Evolutionary conservation across 2,888 invertebrate species (phyloP), one percentile per base, ranked within the genome.

Genomic region (Morinoia aosen): DNA sequence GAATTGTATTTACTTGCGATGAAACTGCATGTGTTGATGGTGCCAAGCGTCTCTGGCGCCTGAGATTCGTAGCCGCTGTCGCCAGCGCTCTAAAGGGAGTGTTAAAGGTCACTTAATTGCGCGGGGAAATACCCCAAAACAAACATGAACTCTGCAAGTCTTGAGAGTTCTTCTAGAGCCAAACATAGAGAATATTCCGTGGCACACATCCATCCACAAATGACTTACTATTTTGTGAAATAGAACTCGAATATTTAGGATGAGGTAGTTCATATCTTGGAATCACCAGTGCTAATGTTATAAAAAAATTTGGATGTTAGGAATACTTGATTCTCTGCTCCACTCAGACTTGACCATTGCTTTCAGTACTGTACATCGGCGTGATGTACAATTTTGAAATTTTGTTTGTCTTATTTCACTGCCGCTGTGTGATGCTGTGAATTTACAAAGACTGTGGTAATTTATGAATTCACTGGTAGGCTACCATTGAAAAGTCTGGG

Each of bases 91-190:
- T 33, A 33, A 33, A 76, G 76, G 76, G 76, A 76, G 76, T 3
- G 76, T 76, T 76, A 76, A 76, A 76, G 76, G 76, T 76, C 76
- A 76, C 25, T 76, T 76, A 76, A 76, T 76, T 76, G 76, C 76
- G 8, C 25, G 25, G 76, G 76, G 76, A 76, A 76, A 76, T 25
- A 33, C 25, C 76, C 76, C 76, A 76, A 61, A 76, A 76, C 76
- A 76, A 76, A 76, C 25, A 25, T 76, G 33, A 76, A 33, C 76
- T 76, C 33, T 76, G 76, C 33, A 8, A 76, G 19, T 25, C 25
- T 76, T 33, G 76, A 76, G 10, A 33, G 76, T 76, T 76, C 25
- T 33, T 76, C 25, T 2, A 76, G 25, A 16, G 33, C 25, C 10
- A 33, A 33, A 76, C 16, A 16, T 76, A 33, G 76, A 76, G 25